Percentiles rank a stretch among this genome's conserved stretches.
Evolutionary conservation across 2,888 invertebrate species (phyloP).

Genomic region (Thymelicus lineola): DNA sequence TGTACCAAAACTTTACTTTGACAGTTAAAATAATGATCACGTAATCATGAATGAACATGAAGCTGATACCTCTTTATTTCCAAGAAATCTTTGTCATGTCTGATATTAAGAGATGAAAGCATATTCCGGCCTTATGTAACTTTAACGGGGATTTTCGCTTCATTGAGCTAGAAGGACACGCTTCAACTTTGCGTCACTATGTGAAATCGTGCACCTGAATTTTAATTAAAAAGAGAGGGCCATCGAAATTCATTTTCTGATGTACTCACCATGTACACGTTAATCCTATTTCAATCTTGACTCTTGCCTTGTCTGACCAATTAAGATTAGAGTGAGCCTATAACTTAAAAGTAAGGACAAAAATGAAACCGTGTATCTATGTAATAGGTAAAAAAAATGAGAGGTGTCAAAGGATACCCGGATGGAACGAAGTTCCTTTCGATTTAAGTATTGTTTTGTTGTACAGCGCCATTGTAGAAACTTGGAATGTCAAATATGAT

Average conservation of each 20-base stretch:
- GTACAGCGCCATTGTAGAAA: no score
- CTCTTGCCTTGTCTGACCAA: no score
- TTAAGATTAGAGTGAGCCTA: background rate
- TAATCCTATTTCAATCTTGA: background rate
- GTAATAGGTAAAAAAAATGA: no score
- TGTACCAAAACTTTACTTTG: no score
- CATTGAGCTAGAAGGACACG: slow-evolving; percentile 29
- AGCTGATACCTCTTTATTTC: no score
- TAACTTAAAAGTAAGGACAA: background rate
- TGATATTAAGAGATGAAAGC: slow-evolving; percentile 8
- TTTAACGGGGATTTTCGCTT: slow-evolving; percentile 19
- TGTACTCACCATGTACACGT: background rate
- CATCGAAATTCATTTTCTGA: background rate
- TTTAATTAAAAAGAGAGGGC: slow-evolving; percentile 26
- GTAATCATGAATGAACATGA: no score
- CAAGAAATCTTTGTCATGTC: background rate
- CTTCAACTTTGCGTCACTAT: slow-evolving; percentile 28
- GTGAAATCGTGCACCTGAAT: slow-evolving; percentile 17
- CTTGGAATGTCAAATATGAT: no score
- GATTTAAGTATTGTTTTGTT: no score
- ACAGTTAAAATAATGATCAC: no score
- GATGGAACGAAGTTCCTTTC: no score
- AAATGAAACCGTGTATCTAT: background rate
- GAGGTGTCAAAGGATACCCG: no score
- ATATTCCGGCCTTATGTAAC: slow-evolving; percentile 6